These are phyloP conservation scores for Strongylocentrotus purpuratus DNA, from an alignment of 35 echinoderm and acorn worm genomes.

Conservation along the genomic window DNA sequence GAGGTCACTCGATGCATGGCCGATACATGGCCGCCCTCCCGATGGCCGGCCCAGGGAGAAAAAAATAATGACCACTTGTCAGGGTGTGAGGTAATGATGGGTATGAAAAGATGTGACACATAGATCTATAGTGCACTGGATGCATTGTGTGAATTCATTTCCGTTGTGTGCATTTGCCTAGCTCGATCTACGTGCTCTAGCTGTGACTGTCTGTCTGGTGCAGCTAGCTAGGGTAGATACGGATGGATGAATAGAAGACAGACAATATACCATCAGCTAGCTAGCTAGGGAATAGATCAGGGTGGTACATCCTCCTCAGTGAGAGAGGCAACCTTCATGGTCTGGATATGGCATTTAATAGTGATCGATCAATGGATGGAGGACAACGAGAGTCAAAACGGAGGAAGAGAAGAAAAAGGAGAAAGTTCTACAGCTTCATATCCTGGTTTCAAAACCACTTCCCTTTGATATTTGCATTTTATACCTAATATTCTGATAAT, in stretches of 20 bases:
- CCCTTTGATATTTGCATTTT: too few species aligned
- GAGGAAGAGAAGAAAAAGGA: background rate
- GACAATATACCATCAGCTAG: background rate
- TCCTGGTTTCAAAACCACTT: background rate
- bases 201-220: too few species aligned
- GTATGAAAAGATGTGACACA: background rate
- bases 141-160: background rate
- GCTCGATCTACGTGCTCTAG: too few species aligned
- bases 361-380: background rate
- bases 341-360: background rate
- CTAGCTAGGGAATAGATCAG: background rate
- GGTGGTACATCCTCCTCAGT: too few species aligned
- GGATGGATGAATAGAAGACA: background rate
- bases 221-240: too few species aligned
- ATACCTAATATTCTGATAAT: too few species aligned
- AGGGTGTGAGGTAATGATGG: background rate
- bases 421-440: background rate
- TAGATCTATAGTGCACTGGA: too few species aligned
- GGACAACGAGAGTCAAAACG: background rate
- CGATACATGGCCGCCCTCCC: too few species aligned
- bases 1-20: background rate
- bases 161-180: too few species aligned
- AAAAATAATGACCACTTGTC: constrained; percentile 2
- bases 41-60: background rate
- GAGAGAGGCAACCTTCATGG: background rate